Conservation (phyloP, 2,113 vertebrate genomes). For the Shinisaurus crocodilurus region DNA sequence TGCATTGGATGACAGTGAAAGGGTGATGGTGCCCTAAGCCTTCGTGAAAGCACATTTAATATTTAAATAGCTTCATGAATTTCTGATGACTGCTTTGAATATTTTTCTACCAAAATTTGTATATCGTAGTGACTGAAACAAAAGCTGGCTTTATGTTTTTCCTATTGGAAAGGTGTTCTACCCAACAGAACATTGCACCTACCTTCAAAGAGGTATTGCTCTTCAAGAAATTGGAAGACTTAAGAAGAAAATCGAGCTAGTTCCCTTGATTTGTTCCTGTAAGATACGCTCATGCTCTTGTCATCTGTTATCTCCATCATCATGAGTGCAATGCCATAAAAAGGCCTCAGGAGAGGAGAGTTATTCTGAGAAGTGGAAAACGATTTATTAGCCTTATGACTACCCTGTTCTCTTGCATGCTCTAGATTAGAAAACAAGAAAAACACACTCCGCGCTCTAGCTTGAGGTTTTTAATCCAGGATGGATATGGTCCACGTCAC, state of each 20-base stretch:
- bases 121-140: neutral
- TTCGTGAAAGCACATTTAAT: slow-evolving; percentile 7
- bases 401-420: neutral
- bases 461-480: neutral
- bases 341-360: slow-evolving; percentile 31
- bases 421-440: slow-evolving; percentile 15
- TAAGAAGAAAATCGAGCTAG: slow-evolving; percentile 4
- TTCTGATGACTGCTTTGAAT: slow-evolving; percentile 16
- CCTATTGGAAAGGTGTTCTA: neutral
- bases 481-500: neutral
- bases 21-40: slow-evolving; percentile 12
- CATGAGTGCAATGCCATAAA: neutral
- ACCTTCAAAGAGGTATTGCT: slow-evolving; percentile 36
- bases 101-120: neutral
- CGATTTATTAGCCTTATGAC: slow-evolving; percentile 29
- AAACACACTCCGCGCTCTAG: neutral
- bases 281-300: neutral
- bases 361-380: slow-evolving; percentile 42
- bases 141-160: slow-evolving; percentile 42
- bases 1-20: neutral
- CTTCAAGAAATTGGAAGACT: slow-evolving; percentile 16
- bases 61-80: slow-evolving; percentile 48
- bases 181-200: neutral
- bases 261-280: slow-evolving; percentile 12
- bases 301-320: slow-evolving; percentile 47